A percentile compares a stretch with the other conserved stretches of the same genome.
Evolutionary conservation across 2,113 vertebrate species (phyloP).

Genomic region (Acrocephalus kingi): DNA sequence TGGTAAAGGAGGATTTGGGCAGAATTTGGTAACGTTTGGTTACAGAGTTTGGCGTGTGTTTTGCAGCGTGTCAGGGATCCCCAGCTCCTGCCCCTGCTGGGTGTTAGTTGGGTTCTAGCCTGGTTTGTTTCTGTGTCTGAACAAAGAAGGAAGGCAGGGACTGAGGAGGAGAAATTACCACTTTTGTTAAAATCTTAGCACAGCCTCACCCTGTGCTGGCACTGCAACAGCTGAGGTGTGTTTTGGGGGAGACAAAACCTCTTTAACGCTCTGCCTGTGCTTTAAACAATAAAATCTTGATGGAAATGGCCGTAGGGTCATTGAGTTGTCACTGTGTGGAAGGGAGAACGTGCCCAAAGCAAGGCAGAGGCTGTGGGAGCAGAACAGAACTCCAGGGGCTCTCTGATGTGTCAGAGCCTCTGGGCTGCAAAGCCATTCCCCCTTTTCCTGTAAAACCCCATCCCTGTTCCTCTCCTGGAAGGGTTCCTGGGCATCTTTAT

Average conservation of each 20-base stretch:
- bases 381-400: background rate
- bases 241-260: fast-evolving
- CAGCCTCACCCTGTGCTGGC: background rate
- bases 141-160: background rate
- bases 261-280: fast-evolving
- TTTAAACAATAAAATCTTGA: fast-evolving
- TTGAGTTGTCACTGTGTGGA: fast-evolving
- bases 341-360: fast-evolving
- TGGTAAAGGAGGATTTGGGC: background rate
- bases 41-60: fast-evolving
- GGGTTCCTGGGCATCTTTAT: too few species aligned
- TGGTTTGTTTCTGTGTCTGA: background rate
- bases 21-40: fast-evolving
- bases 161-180: background rate
- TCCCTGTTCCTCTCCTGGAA: too few species aligned
- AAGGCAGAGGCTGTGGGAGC: background rate
- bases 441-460: too few species aligned
- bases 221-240: fast-evolving
- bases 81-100: background rate
- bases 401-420: background rate
- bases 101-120: fast-evolving
- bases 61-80: fast-evolving
- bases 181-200: fast-evolving
- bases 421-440: background rate
- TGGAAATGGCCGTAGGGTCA: fast-evolving